Base-by-base conservation (phyloP, 2,113 vertebrate species). In the Cochlearius cochlearius region DNA sequence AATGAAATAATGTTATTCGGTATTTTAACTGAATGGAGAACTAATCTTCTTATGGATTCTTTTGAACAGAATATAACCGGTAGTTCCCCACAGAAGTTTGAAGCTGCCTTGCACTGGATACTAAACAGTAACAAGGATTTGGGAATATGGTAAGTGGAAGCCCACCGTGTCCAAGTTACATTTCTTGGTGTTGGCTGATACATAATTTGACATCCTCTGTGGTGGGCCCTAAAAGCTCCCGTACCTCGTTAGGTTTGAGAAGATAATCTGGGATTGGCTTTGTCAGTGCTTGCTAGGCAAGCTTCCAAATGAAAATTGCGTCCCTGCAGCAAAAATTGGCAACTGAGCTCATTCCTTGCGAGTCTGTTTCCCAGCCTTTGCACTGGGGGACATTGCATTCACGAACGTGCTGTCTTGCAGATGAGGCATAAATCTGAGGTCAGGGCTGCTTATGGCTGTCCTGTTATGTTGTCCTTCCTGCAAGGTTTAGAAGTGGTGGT, bases 111-210 rank as follows among this genome's bases (percentile, higher is more conserved):
- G 96, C 90, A 96, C 58, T 98, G 98, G 98, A 97, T 98, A 52
- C 92, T 98, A 38, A 98, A 97, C 96, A 98, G 97, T 89, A 97
- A 98, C 91, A 98, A 97, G 91, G 98, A 98, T 20, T 94, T 98
- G 64, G 98, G 98, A 92, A 98, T 98, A 92, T 91, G 96, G 98
- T 98, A 90, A 97, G 97, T 97, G 56, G 59, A 29, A 58, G 47
- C 25, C 16, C 22, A 7, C 52, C 21, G n/a, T 56, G 69, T 68
- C 23, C 4, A 53, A 68, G 53, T 30, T 29, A 2, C 4, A 5
- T 53, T 53, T 74, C 11, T 64, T 0, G 9, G 14, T 26, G 56
- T 20, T 69, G 56, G 30, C 68, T 71, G 73, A 16, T 52, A 7
- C 1, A 8, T 59, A 50, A 66, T 86, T 92, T 75, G 78, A 21